Percentiles rank a stretch among this genome's conserved stretches.
Evolutionary conservation across 2,113 vertebrate species (phyloP).

Genomic region (Spheniscus mendiculus): DNA sequence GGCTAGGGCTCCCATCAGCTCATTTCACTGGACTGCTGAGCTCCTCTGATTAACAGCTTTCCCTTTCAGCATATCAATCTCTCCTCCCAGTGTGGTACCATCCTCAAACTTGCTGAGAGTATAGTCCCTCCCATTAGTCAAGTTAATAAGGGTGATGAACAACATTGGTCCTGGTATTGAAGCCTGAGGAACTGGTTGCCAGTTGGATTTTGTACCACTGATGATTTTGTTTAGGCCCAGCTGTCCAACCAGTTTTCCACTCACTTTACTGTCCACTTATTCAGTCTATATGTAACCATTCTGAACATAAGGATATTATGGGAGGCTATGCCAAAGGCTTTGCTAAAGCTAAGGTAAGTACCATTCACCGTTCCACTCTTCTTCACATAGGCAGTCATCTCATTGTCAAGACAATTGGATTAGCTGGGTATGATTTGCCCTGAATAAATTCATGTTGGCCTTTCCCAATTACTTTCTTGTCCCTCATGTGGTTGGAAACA

Average conservation of each 20-base stretch:
- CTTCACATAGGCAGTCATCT: neutral
- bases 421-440: neutral
- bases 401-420: neutral
- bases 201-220: neutral
- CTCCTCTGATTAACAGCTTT: neutral
- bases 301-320: neutral
- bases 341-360: neutral
- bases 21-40: neutral
- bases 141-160: neutral
- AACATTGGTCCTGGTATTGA: neutral
- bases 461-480: neutral
- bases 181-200: neutral
- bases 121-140: neutral
- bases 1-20: neutral
- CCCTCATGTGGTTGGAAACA: neutral
- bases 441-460: neutral
- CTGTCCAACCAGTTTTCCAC: neutral
- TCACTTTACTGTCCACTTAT: neutral
- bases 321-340: neutral
- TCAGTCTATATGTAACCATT: neutral
- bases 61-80: neutral
- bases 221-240: neutral
- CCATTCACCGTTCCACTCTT: accelerated
- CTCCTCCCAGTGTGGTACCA: neutral
- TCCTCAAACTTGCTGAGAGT: neutral